Evolutionary conservation across 2,797 vertebrate genomes (phyloP), one percentile per base, ranked within the genome.

Genomic region (Enteromius afrohamiltoni): DNA sequence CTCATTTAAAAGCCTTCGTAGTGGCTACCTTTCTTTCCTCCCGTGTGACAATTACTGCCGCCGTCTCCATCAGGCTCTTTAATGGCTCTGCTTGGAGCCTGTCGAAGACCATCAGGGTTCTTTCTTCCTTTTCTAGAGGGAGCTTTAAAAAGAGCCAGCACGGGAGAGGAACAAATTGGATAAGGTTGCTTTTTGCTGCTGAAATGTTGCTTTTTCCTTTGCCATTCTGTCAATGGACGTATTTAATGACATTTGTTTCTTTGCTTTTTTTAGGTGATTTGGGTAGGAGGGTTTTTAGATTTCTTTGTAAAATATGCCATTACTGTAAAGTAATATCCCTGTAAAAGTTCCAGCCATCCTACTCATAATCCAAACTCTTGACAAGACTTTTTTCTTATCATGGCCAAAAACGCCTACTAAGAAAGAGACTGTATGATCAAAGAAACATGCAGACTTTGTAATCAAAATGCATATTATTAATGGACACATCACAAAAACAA

Each of bases 21-120:
- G 79, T 74, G 76, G 31, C 65, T 84, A 42, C 34, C 62, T 68
- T 70, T 65, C 77, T 76, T 69, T 69, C 47, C 60, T 80, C 86
- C 84, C 74, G 31, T 16, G 2, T 85, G 82, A 90, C 91, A 90
- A 90, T 92, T 88, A 91, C 90, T 53, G 65, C 77, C 62, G 74
- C 86, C 80, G 6, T 89, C 89, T 88, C 86, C 85, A 74, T 77
- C 77, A 85, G 86, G 83, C 76, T 87, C 88, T 88, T 85, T 86
- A 88, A 91, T 89, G 90, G 89, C 86, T 69, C 42, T 5, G 70
- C 77, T 84, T 65, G 21, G 47, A 40, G 83, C 73, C 29, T 45
- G 34, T 68, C 65, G 65, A 55, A 86, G 77, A 82, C 82, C 78
- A 85, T 73, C 76, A 79, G 49, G 64, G 65, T 71, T 62, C 42